These are phyloP conservation scores for Ctenochaetus hawaiiensis DNA, from an alignment of 2,797 vertebrate species.

Conservation along the genomic window DNA sequence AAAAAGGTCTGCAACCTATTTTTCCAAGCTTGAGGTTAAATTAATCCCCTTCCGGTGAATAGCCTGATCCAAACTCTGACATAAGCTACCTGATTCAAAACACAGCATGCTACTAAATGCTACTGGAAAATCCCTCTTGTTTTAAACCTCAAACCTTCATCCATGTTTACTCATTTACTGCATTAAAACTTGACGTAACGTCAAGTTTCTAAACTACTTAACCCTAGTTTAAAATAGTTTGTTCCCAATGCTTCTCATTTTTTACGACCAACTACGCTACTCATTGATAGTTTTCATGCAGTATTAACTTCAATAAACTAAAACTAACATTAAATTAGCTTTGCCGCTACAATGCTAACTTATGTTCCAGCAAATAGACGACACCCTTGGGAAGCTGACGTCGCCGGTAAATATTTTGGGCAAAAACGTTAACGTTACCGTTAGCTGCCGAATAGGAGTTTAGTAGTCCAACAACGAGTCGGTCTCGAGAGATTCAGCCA, in stretches of 20 bases:
- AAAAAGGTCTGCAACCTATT: background rate
- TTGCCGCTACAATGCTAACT: constrained; percentile 59
- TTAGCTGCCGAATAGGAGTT: constrained; percentile 49
- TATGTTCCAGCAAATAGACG: constrained; percentile 77
- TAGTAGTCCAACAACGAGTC: constrained; percentile 31
- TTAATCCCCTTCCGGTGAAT: constrained; percentile 49
- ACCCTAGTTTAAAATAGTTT: fast-evolving
- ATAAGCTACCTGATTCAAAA: constrained; percentile 19
- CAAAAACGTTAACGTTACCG: constrained; percentile 65
- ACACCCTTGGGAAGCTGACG: constrained; percentile 72
- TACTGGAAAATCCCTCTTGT: constrained; percentile 20
- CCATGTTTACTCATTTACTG: background rate
- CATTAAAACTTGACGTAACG: background rate
- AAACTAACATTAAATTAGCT: constrained; percentile 32
- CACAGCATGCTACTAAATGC: background rate
- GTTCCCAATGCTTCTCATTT: fast-evolving
- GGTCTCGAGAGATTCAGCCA: constrained; percentile 22
- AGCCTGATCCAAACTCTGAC: constrained; percentile 48
- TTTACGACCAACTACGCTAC: too few species aligned
- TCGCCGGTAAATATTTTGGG: constrained; percentile 73
- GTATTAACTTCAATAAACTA: background rate
- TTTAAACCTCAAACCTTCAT: constrained; percentile 5
- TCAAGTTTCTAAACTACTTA: too few species aligned
- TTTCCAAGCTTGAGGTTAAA: constrained; percentile 19
- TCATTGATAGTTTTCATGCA: background rate